phyloP scores from a whole-genome alignment of 2,797 vertebrate species.

The Mus caroli region DNA sequence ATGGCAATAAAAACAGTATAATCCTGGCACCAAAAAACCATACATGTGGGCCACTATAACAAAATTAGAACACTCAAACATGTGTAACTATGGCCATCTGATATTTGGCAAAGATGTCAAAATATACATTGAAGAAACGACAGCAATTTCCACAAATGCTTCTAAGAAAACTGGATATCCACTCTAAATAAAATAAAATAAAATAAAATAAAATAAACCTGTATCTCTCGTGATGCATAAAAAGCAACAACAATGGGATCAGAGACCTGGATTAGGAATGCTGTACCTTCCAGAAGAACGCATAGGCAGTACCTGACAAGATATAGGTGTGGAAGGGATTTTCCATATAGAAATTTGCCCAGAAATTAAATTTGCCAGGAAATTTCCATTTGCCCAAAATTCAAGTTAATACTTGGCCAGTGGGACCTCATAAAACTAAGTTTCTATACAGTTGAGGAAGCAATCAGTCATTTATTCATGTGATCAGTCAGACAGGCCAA shows the following conservation, averaged over 20 bases:
- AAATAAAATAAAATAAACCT: not conserved
- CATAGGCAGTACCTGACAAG: not conserved
- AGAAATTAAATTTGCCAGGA: not conserved
- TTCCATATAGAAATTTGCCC: not conserved
- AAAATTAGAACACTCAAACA: not conserved
- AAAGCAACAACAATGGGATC: not conserved
- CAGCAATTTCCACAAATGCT: not conserved
- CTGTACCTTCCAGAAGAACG: not conserved
- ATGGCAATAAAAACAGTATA: not conserved
- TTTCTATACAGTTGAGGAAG: not conserved
- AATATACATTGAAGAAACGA: not conserved
- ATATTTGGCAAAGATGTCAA: not conserved
- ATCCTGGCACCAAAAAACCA: not conserved
- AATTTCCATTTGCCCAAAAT: not conserved
- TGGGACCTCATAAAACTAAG: not conserved
- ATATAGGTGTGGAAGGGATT: not conserved
- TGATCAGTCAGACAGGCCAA: not conserved
- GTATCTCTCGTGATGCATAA: not conserved
- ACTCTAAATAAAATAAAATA: not conserved
- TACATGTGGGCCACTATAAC: not conserved
- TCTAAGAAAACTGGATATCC: not conserved
- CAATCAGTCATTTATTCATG: not conserved
- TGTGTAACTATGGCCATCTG: too few species aligned
- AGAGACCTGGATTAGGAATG: not conserved
- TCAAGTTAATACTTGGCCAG: not conserved